Evolutionary conservation across 2,113 vertebrate genomes (phyloP).

Genomic region (Rallus limicola): DNA sequence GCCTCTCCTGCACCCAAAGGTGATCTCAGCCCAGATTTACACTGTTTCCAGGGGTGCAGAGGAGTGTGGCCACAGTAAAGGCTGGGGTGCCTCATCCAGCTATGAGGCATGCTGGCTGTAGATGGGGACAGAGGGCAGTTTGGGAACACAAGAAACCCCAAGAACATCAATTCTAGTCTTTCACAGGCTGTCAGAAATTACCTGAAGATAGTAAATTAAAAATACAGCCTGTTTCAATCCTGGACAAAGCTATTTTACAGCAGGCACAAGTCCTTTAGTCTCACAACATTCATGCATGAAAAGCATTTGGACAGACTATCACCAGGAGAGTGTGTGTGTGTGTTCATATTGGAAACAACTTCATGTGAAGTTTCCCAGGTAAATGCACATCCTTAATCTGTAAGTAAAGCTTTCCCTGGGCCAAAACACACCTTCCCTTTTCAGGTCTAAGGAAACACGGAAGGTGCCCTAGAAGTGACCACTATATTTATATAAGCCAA

Average conservation of each 20-base stretch:
- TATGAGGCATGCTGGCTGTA: background rate
- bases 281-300: background rate
- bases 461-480: background rate
- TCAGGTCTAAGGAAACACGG: background rate
- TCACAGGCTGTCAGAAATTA: background rate
- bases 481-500: background rate
- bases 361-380: background rate
- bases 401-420: background rate
- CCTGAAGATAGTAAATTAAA: background rate
- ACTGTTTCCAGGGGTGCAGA: no score
- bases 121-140: rapidly evolving
- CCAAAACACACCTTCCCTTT: background rate
- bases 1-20: background rate
- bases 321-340: background rate
- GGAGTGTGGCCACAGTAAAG: rapidly evolving
- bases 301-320: background rate
- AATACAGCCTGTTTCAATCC: background rate
- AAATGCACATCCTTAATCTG: background rate
- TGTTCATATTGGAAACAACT: background rate
- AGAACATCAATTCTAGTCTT: background rate
- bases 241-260: background rate
- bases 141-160: background rate
- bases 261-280: background rate
- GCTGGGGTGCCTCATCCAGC: rapidly evolving
- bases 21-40: background rate